Conservation (phyloP, 92 coral and sea anemone species). For the Desmophyllum pertusum region DNA sequence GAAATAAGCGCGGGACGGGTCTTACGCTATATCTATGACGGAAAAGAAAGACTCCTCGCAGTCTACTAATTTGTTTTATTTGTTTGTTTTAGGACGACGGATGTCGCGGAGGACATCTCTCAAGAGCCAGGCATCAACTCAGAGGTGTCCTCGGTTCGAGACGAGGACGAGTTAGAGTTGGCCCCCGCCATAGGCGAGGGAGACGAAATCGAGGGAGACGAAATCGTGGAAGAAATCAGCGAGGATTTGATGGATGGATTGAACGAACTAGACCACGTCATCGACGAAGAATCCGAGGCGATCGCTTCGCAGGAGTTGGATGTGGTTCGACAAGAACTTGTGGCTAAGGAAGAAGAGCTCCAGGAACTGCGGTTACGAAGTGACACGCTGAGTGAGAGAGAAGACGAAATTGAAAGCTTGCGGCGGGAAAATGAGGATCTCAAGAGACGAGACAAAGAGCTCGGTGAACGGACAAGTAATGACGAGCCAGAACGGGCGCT, state of each 20-base stretch:
- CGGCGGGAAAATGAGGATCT: conserved; percentile 63
- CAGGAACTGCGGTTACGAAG: conserved; percentile 51
- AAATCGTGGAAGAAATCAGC: conserved; percentile 53
- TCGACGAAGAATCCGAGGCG: conserved; percentile 41
- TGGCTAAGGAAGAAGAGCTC: conserved; percentile 43
- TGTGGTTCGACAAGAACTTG: conserved; percentile 21
- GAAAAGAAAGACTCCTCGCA: neutral
- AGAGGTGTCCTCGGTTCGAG: conserved; percentile 52
- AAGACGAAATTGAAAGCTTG: conserved; percentile 61
- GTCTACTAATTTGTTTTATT: neutral
- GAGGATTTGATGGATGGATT: conserved; percentile 64
- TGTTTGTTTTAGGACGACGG: conserved; percentile 20
- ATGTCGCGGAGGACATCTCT: conserved; percentile 27
- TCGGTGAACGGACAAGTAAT: conserved; percentile 20
- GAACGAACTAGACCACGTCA: conserved; percentile 24
- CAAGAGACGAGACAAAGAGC: conserved; percentile 44
- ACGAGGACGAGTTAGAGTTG: conserved; percentile 52
- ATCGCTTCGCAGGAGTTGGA: conserved; percentile 37
- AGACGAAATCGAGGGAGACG: conserved; percentile 38
- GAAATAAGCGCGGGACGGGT: too few species aligned
- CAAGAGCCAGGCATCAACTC: conserved; percentile 43
- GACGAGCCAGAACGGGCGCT: conserved; percentile 54
- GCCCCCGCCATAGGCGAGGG: conserved; percentile 37
- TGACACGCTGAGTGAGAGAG: conserved; percentile 54
- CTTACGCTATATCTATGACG: neutral